Evolutionary conservation across 2,113 vertebrate genomes (phyloP).

Genomic region (Dascyllus trimaculatus): DNA sequence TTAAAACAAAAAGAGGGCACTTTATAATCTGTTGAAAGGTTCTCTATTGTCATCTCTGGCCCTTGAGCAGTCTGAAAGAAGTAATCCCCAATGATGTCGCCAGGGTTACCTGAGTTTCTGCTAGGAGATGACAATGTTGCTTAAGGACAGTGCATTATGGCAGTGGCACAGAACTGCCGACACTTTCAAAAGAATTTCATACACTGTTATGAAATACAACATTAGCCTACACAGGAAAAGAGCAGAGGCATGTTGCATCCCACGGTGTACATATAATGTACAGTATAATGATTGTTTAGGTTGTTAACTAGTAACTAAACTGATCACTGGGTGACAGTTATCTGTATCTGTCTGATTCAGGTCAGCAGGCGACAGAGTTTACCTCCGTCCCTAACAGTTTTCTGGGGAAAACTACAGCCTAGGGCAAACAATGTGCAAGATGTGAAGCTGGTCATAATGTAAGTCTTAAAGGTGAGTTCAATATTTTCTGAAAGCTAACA

Average conservation of each 20-base stretch:
- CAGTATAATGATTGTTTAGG: background rate
- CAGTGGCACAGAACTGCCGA: background rate
- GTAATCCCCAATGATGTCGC: background rate
- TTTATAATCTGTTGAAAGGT: no score
- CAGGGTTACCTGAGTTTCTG: background rate
- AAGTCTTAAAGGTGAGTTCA: background rate
- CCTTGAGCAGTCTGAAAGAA: background rate
- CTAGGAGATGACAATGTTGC: background rate
- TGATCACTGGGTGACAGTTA: background rate
- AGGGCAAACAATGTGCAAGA: background rate
- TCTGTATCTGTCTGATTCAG: slow-evolving; percentile 7
- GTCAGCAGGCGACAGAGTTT: slow-evolving; percentile 2
- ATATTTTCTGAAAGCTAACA: slow-evolving; percentile 11
- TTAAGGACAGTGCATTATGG: background rate
- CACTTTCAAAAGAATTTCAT: background rate
- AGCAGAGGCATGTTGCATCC: background rate
- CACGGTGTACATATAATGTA: no score
- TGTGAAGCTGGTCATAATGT: background rate
- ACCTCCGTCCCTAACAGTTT: background rate
- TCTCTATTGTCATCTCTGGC: no score
- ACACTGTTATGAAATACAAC: background rate
- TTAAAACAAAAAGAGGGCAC: no score
- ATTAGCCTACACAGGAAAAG: slow-evolving; percentile 5
- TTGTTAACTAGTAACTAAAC: background rate
- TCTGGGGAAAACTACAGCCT: background rate